Conservation (phyloP, 2,888 invertebrate species). For the Asteroscopus sphinx region DNA sequence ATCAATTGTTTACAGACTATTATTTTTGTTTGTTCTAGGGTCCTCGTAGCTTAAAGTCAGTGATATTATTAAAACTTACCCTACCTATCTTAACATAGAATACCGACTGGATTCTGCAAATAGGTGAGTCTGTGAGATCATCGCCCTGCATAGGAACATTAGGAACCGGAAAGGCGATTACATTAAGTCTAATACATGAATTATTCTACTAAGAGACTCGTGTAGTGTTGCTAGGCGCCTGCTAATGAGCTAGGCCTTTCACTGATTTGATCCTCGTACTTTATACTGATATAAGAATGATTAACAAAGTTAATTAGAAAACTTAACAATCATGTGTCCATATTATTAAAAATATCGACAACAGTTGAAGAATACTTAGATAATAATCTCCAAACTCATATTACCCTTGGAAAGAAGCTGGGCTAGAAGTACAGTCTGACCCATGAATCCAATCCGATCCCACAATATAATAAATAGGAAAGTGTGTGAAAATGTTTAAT, state of each 20-base stretch:
- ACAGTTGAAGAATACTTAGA: too few relatives aligned
- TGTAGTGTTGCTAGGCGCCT: constrained; percentile 14
- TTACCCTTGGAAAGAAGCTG: too few relatives aligned
- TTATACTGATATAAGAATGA: not conserved
- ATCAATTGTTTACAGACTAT: too few relatives aligned
- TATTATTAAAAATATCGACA: too few relatives aligned
- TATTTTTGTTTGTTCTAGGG: too few relatives aligned
- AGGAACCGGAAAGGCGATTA: constrained; percentile 21
- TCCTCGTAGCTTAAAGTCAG: not conserved
- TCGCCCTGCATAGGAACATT: constrained; percentile 15
- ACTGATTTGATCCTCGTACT: constrained; percentile 28
- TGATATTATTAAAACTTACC: not conserved
- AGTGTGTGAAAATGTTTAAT: too few relatives aligned
- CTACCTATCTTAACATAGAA: constrained; percentile 1
- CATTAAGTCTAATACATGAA: constrained; percentile 25
- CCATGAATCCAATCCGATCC: too few relatives aligned
- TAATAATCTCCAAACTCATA: too few relatives aligned
- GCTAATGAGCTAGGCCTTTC: constrained; percentile 31
- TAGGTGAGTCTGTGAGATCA: constrained; percentile 28
- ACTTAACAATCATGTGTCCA: too few relatives aligned
- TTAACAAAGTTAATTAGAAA: not conserved
- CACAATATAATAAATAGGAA: too few relatives aligned
- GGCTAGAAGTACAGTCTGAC: too few relatives aligned
- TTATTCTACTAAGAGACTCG: constrained; percentile 20
- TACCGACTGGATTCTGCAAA: not conserved